Evolutionary conservation across 2,797 vertebrate species (phyloP).

Genomic region (Pristis pectinata): DNA sequence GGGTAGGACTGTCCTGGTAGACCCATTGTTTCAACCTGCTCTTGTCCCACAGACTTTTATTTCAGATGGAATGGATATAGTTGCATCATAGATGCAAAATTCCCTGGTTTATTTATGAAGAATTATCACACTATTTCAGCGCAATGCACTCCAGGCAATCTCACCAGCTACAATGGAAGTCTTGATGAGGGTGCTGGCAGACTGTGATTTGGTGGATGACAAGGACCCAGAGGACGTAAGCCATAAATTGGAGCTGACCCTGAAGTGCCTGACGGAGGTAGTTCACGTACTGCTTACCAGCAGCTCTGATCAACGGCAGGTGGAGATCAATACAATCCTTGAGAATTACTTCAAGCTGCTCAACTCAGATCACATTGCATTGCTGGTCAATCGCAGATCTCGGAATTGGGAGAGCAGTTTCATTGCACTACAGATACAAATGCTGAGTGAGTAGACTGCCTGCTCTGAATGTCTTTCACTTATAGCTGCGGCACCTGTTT

Average conservation of each 20-base stretch:
- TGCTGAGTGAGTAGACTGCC: constrained; percentile 74
- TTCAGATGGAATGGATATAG: not conserved
- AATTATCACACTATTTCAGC: constrained; percentile 57
- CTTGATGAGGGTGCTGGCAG: constrained; percentile 80
- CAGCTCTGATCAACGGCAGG: constrained; percentile 93
- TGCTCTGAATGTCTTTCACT: not conserved
- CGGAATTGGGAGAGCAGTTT: constrained; percentile 84
- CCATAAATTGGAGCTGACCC: constrained; percentile 78
- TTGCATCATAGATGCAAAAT: not conserved
- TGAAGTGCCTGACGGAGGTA: constrained; percentile 88
- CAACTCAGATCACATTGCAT: constrained; percentile 82
- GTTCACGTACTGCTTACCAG: constrained; percentile 85
- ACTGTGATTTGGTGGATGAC: constrained; percentile 75
- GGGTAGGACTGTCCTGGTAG: no score
- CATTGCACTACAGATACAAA: constrained; percentile 85
- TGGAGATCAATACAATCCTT: constrained; percentile 83
- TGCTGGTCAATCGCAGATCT: constrained; percentile 61
- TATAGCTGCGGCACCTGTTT: not conserved
- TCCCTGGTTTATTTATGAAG: not conserved
- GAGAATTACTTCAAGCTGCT: constrained; percentile 96
- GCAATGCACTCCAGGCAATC: constrained; percentile 85
- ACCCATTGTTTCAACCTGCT: not conserved
- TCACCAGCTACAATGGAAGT: constrained; percentile 98
- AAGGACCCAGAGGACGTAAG: constrained; percentile 78
- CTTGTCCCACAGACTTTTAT: no score